Evolutionary conservation across 2,797 vertebrate species (phyloP).

Genomic region (Propithecus perrieri): DNA sequence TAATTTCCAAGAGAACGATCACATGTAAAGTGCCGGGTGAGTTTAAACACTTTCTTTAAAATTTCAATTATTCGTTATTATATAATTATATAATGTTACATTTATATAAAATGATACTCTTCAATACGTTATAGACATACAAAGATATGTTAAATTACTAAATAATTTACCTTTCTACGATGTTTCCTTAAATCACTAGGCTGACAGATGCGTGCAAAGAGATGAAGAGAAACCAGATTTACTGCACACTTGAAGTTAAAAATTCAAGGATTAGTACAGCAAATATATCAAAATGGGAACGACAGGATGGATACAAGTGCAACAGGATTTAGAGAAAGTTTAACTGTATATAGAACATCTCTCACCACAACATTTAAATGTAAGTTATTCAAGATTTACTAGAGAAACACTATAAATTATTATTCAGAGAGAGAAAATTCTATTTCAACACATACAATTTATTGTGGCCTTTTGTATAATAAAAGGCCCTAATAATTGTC

Average conservation of each 20-base stretch:
- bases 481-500: not conserved
- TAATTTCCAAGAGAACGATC: not conserved
- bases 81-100: fast-evolving
- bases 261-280: slow-evolving; percentile 56
- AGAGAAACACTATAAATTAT: not conserved
- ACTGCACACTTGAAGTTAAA: slow-evolving; percentile 67
- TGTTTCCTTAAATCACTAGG: slow-evolving; percentile 99
- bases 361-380: not conserved
- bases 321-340: not conserved
- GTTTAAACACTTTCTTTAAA: not conserved
- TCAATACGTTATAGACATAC: not conserved
- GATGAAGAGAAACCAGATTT: slow-evolving; percentile 83
- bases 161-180: slow-evolving; percentile 97
- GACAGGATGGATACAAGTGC: slow-evolving; percentile 33
- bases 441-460: not conserved
- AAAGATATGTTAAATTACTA: not conserved
- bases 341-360: slow-evolving; percentile 36
- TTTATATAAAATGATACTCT: fast-evolving
- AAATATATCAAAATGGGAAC: slow-evolving; percentile 54
- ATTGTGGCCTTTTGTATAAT: not conserved
- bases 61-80: fast-evolving
- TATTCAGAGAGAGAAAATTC: not conserved
- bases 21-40: not conserved
- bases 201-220: slow-evolving; percentile 93
- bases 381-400: not conserved